These are phyloP conservation scores for Tragulus kanchil DNA, from an alignment of 2,113 vertebrate species.

Conservation along the genomic window DNA sequence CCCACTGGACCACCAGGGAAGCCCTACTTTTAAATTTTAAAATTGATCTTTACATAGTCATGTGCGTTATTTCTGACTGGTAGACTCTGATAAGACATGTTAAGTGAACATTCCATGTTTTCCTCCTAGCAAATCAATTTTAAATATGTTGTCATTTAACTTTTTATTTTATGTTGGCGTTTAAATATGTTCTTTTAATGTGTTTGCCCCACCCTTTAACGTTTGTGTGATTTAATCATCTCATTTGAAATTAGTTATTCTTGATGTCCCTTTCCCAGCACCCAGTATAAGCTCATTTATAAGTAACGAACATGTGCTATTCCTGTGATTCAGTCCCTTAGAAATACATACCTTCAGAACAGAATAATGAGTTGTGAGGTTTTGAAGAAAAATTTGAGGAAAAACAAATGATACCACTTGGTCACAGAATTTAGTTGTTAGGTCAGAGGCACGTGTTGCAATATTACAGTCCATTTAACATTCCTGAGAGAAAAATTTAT, in stretches of 20 bases:
- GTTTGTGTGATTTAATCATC: not conserved
- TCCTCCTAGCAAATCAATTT: not conserved
- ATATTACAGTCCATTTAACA: not conserved
- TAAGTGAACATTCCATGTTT: not conserved
- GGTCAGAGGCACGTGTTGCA: not conserved
- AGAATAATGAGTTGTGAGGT: not conserved
- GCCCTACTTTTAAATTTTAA: constrained; percentile 43
- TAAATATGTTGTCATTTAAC: not conserved
- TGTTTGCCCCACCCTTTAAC: not conserved
- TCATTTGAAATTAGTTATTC: not conserved
- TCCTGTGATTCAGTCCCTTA: not conserved
- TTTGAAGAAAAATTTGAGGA: not conserved
- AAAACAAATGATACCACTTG: not conserved
- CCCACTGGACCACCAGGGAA: too few species aligned
- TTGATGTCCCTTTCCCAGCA: not conserved
- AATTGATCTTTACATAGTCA: not conserved
- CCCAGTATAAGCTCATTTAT: not conserved
- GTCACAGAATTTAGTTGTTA: not conserved
- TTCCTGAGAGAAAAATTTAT: not conserved
- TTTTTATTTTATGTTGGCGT: not conserved
- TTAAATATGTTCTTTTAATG: not conserved
- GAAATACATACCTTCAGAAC: not conserved
- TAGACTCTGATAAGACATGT: not conserved
- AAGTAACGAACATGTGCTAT: constrained; percentile 4
- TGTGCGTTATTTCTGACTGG: constrained; percentile 31